These are phyloP conservation scores for Penaeus monodon DNA, from an alignment of 2,888 invertebrate genomes.

Conservation along the genomic window DNA sequence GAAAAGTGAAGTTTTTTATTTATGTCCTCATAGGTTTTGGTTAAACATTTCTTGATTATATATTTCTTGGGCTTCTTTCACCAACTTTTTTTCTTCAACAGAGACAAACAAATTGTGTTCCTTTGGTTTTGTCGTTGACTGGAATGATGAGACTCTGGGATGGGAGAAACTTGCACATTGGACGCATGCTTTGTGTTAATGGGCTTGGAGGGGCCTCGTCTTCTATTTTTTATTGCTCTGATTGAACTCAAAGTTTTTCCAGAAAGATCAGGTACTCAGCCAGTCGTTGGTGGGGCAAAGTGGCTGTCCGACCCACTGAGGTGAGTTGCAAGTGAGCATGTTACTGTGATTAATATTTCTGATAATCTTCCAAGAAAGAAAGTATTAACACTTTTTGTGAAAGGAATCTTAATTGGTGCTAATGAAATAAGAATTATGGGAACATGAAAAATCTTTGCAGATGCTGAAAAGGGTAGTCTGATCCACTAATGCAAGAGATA, in stretches of 20 bases:
- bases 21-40: neutral
- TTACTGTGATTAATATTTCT: too few species aligned
- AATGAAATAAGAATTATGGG: neutral
- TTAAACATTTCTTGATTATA: neutral
- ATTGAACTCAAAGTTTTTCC: conserved; percentile 74
- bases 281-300: conserved; percentile 14
- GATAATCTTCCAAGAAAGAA: too few species aligned
- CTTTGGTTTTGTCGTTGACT: conserved; percentile 69
- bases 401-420: too few species aligned
- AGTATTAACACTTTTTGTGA: neutral
- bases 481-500: conserved; percentile 64
- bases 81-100: conserved; percentile 31
- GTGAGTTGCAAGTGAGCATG: too few species aligned
- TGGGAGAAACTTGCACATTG: conserved; percentile 81
- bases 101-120: conserved; percentile 67
- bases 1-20: conserved; percentile 66
- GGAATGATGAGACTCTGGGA: conserved; percentile 74
- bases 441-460: neutral
- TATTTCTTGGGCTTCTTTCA: neutral
- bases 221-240: conserved; percentile 77
- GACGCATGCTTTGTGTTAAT: conserved; percentile 78
- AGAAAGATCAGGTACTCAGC: conserved; percentile 71
- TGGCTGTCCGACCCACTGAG: neutral
- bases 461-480: neutral
- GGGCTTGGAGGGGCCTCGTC: conserved; percentile 73